Evolutionary conservation across 2,797 vertebrate genomes (phyloP).

Genomic region (Falco cherrug): DNA sequence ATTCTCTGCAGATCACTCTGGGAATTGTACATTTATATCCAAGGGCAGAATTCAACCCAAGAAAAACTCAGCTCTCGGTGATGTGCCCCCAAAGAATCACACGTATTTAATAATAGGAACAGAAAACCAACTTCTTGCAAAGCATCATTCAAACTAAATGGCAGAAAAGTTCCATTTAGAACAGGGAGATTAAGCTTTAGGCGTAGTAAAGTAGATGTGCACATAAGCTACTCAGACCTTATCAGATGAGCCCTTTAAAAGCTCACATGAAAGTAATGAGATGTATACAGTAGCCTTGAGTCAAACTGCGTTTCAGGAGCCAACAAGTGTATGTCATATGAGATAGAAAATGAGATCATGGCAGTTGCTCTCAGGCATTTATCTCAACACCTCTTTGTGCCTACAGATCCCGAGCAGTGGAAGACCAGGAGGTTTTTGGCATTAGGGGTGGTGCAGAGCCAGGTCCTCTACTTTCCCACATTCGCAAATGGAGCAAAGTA

Average conservation of each 20-base stretch:
- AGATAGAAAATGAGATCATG: slow-evolving; percentile 49
- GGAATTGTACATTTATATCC: slow-evolving; percentile 36
- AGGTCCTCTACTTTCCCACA: background rate
- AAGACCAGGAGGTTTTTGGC: slow-evolving; percentile 10
- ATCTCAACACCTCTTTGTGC: slow-evolving; percentile 25
- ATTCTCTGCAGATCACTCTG: slow-evolving; percentile 61
- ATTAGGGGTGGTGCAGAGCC: background rate
- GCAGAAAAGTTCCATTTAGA: slow-evolving; percentile 40
- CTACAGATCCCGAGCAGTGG: background rate
- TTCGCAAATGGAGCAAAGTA: background rate
- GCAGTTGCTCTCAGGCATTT: slow-evolving; percentile 36
- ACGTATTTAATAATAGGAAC: background rate
- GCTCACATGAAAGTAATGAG: slow-evolving; percentile 28
- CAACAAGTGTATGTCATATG: background rate
- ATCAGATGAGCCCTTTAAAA: slow-evolving; percentile 34
- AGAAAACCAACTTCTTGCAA: background rate
- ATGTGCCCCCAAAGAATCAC: slow-evolving; percentile 47
- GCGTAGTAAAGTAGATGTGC: background rate
- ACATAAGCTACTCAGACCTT: background rate
- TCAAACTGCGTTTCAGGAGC: slow-evolving; percentile 21
- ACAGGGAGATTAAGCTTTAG: background rate
- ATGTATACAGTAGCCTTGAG: slow-evolving; percentile 16
- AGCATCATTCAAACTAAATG: background rate
- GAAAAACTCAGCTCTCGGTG: slow-evolving; percentile 40
- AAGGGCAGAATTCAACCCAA: slow-evolving; percentile 39